These are phyloP conservation scores for Crypturellus undulatus DNA, from an alignment of 2,113 vertebrate species.

Conservation along the genomic window DNA sequence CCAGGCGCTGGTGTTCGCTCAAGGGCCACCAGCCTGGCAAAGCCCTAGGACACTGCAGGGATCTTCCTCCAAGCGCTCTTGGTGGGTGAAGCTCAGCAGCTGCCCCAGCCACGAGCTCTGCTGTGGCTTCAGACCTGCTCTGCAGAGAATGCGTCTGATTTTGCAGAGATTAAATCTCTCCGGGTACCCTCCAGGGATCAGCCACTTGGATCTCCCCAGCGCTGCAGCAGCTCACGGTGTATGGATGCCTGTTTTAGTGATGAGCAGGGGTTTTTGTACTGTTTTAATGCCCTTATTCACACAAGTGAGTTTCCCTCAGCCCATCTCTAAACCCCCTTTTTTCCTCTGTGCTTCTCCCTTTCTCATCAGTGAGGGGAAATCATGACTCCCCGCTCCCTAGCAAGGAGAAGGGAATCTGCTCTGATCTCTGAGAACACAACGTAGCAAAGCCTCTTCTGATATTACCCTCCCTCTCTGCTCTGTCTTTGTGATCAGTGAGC, in stretches of 20 bases:
- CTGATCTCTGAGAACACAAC: not conserved
- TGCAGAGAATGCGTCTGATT: not conserved
- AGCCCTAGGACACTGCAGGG: too few species aligned
- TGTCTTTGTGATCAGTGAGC: not conserved
- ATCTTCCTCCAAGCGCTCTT: not conserved
- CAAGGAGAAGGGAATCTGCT: not conserved
- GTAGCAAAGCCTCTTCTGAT: not conserved
- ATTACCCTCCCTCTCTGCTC: not conserved
- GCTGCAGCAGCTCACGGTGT: not conserved
- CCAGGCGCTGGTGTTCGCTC: accelerated
- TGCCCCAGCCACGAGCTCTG: accelerated
- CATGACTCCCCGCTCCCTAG: not conserved
- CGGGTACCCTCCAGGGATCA: too few species aligned
- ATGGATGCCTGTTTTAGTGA: not conserved
- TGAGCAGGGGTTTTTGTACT: not conserved
- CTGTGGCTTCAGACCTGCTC: not conserved
- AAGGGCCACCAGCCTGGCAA: not conserved
- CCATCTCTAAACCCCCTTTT: not conserved
- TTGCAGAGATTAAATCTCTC: not conserved
- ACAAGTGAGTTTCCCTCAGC: not conserved
- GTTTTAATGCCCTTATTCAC: not conserved
- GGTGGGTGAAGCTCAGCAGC: not conserved
- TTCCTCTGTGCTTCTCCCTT: not conserved
- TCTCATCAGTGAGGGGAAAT: not conserved
- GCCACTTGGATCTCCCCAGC: accelerated